Evolutionary conservation across 2,797 vertebrate genomes (phyloP).

Genomic region (Clarias platycephalus): DNA sequence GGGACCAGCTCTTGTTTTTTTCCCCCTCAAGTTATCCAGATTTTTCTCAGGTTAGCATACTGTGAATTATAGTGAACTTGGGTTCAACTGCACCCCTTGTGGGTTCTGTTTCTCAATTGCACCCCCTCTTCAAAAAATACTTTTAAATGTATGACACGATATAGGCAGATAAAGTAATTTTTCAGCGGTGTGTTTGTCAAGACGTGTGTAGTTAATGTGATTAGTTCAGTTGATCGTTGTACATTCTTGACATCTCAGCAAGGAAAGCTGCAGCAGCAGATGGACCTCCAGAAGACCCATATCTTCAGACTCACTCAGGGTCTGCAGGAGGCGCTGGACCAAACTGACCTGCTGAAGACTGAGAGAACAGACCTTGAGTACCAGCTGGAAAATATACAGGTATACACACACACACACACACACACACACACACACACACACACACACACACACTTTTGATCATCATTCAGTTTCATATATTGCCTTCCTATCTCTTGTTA

Average conservation of each 20-base stretch:
- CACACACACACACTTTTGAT: slow-evolving; percentile 5
- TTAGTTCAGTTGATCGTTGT: not conserved
- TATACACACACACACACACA: slow-evolving; percentile 38
- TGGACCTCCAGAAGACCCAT: slow-evolving; percentile 97
- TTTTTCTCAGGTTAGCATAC: not conserved
- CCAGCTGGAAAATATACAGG: slow-evolving; percentile 82
- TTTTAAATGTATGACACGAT: not conserved
- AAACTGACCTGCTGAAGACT: slow-evolving; percentile 96
- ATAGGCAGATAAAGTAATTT: not conserved
- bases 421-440: not conserved
- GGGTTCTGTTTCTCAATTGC: not conserved
- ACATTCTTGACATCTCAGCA: slow-evolving; percentile 74
- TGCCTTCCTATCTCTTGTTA: not conserved
- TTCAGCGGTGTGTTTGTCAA: not conserved
- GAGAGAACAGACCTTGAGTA: slow-evolving; percentile 95
- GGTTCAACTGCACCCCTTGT: not conserved
- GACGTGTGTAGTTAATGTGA: not conserved
- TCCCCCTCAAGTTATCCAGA: not conserved
- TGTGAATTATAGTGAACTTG: no score
- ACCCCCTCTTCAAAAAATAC: not conserved
- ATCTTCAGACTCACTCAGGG: slow-evolving; percentile 97
- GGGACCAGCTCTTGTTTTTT: not conserved
- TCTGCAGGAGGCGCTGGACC: slow-evolving; percentile 93
- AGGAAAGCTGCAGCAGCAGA: slow-evolving; percentile 97
- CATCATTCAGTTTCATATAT: not conserved